phyloP scores from a whole-genome alignment of 2,113 vertebrate genomes.

The Syngnathoides biaculeatus region DNA sequence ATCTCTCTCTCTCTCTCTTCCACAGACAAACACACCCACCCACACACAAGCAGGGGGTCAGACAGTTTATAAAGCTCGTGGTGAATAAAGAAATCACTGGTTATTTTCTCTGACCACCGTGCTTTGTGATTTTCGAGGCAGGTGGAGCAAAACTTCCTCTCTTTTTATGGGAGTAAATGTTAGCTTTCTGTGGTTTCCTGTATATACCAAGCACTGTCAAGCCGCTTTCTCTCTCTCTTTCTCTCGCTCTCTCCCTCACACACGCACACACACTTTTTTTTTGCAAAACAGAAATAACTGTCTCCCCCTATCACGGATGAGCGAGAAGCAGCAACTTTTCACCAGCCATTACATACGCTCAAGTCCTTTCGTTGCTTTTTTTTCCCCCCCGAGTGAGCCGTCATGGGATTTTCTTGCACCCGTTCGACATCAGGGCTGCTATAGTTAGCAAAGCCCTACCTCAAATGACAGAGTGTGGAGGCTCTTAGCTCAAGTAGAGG shows the following conservation, averaged over 20 bases:
- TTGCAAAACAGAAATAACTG: constrained; percentile 49
- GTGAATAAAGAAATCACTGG: constrained; percentile 53
- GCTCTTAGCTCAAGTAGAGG: constrained; percentile 44
- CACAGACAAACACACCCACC: constrained; percentile 14
- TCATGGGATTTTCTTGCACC: constrained; percentile 23
- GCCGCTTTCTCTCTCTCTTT: no score
- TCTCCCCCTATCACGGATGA: constrained; percentile 40
- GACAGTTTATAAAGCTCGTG: constrained; percentile 58
- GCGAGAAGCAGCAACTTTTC: constrained; percentile 39
- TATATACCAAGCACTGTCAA: constrained; percentile 48
- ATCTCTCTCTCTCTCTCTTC: constrained; percentile 17
- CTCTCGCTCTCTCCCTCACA: neutral
- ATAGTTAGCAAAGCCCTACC: constrained; percentile 27
- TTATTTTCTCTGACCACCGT: constrained; percentile 55
- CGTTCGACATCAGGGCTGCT: constrained; percentile 12
- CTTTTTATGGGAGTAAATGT: constrained; percentile 71
- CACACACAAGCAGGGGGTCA: constrained; percentile 36
- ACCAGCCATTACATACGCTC: constrained; percentile 11
- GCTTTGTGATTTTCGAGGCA: constrained; percentile 59
- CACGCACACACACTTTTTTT: constrained; percentile 31
- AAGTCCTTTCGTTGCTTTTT: constrained; percentile 12
- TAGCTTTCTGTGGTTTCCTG: constrained; percentile 68
- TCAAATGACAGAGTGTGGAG: constrained; percentile 19
- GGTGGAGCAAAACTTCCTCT: constrained; percentile 61
- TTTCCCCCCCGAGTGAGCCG: constrained; percentile 1